Percentiles rank a stretch among this genome's conserved stretches.
phyloP scores from a whole-genome alignment of 2,113 vertebrate species.

The Leptocoma aspasia region DNA sequence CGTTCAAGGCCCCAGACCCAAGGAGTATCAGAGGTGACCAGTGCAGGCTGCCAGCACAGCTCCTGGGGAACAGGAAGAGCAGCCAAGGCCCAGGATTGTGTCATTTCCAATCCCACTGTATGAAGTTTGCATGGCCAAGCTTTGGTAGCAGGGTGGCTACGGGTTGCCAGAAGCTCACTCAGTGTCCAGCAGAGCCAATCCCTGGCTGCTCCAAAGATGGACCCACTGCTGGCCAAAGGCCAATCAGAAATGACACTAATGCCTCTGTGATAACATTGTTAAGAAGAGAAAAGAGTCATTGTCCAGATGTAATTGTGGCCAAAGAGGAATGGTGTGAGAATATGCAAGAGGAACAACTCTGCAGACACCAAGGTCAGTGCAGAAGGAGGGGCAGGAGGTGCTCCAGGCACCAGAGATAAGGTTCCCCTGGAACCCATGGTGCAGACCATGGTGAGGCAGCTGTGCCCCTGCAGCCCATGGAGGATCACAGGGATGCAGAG shows the following conservation, averaged over 20 bases:
- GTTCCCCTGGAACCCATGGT: rapidly evolving
- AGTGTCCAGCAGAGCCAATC: not conserved
- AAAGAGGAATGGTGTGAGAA: not conserved
- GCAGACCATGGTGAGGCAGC: not conserved
- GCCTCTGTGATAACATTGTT: rapidly evolving
- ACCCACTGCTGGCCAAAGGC: not conserved
- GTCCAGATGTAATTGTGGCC: not conserved
- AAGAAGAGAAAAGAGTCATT: not conserved
- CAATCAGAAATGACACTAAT: not conserved
- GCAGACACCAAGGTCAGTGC: not conserved
- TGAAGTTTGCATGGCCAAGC: not conserved
- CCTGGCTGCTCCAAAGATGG: not conserved
- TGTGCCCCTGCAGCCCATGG: not conserved
- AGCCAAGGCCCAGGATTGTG: rapidly evolving
- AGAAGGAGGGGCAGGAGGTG: not conserved
- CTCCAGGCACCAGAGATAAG: not conserved
- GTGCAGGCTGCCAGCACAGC: not conserved
- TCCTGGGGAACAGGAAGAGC: not conserved
- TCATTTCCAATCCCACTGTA: not conserved
- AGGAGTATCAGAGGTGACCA: not conserved
- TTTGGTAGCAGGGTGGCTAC: not conserved
- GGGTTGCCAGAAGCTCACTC: not conserved
- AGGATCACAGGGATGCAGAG: not conserved
- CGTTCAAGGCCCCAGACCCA: not conserved
- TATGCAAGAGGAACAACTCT: not conserved